phyloP scores from a whole-genome alignment of 2,888 invertebrate genomes.

The Chaitophorus viminalis region DNA sequence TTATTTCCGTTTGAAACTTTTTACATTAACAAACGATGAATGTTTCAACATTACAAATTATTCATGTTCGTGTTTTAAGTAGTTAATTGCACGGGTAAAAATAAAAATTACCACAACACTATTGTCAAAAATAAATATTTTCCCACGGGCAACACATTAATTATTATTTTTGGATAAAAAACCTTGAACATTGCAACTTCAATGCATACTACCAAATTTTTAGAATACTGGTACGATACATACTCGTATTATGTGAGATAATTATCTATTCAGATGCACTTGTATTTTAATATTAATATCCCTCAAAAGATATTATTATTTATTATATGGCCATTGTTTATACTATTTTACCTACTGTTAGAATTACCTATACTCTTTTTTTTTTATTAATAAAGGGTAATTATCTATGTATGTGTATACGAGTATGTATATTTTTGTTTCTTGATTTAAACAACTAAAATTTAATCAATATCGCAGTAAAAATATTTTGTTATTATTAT shows the following conservation, averaged over 20 bases:
- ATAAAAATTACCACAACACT: neutral
- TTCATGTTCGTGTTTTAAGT: neutral
- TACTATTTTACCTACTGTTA: too few species aligned
- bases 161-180: neutral
- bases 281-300: neutral
- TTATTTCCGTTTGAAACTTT: neutral
- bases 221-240: neutral
- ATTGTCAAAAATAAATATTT: neutral
- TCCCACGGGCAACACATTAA: neutral
- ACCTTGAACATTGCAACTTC: neutral
- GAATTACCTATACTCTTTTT: too few species aligned
- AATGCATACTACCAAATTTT: neutral
- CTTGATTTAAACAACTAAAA: too few species aligned
- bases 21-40: neutral
- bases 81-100: neutral
- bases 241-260: neutral
- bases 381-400: too few species aligned
- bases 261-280: neutral
- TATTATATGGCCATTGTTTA: neutral
- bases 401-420: too few species aligned
- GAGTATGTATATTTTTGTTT: too few species aligned
- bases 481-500: too few species aligned
- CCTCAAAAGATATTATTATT: neutral
- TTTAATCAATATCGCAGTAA: too few species aligned
- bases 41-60: neutral